Evolutionary conservation across 2,888 invertebrate species (phyloP).

Genomic region (Leptopilina drosophilae): DNA sequence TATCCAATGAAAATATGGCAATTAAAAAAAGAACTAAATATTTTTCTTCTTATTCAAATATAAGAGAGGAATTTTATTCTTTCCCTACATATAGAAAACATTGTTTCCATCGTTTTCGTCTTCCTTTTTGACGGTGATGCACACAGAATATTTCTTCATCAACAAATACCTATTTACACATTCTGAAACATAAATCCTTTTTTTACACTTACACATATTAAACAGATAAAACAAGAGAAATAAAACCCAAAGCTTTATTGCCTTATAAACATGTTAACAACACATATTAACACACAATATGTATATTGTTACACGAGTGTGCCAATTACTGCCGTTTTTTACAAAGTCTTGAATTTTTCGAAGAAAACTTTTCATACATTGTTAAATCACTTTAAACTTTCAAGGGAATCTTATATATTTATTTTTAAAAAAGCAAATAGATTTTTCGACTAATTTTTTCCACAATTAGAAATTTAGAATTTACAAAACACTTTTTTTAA

Average conservation of each 20-base stretch:
- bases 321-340: constrained; percentile 41
- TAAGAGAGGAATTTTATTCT: background rate
- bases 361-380: constrained; percentile 3
- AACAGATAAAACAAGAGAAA: too few relatives aligned
- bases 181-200: constrained; percentile 14
- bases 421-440: too few relatives aligned
- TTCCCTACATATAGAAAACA: background rate
- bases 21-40: background rate
- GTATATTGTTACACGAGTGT: constrained; percentile 30
- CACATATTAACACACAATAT: constrained; percentile 19
- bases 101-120: background rate
- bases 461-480: too few relatives aligned
- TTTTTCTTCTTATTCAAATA: background rate
- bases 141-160: background rate
- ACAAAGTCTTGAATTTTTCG: constrained; percentile 26
- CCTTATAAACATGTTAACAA: constrained; percentile 22
- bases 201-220: constrained; percentile 32
- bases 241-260: constrained; percentile 22
- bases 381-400: background rate
- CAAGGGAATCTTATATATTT: too few relatives aligned
- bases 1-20: background rate
- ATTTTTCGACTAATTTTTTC: too few relatives aligned
- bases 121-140: constrained; percentile 33
- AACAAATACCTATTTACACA: constrained; percentile 3
- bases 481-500: too few relatives aligned